Percentiles rank a stretch among this genome's conserved stretches.
Conservation (phyloP, 2,113 vertebrate genomes). For the Menura novaehollandiae region DNA sequence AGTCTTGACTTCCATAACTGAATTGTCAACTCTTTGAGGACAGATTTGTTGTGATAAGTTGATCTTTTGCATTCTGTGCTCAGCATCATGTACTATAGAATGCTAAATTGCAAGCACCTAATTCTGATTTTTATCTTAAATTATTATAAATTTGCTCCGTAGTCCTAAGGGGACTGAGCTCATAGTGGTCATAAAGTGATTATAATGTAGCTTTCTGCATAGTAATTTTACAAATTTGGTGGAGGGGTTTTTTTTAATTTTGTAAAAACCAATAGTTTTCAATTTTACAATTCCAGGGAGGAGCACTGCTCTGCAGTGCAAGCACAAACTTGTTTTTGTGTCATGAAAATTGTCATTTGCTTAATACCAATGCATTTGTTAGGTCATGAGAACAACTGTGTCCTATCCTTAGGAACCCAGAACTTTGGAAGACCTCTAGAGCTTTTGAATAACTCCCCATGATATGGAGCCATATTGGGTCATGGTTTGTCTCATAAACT, state of each 20-base stretch:
- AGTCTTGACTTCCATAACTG: not conserved
- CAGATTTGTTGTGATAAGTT: not conserved
- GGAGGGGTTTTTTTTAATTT: not conserved
- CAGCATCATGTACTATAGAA: not conserved
- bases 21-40: not conserved
- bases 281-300: not conserved
- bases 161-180: not conserved
- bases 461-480: not conserved
- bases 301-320: not conserved
- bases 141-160: not conserved
- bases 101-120: not conserved
- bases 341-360: not conserved
- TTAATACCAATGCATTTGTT: not conserved
- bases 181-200: not conserved
- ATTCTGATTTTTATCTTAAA: not conserved
- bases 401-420: not conserved
- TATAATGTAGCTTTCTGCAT: not conserved
- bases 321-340: not conserved
- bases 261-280: not conserved
- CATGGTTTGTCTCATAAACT: not conserved
- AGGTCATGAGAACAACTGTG: not conserved
- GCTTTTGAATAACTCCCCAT: not conserved
- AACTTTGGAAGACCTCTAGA: not conserved
- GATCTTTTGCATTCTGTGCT: not conserved
- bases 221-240: not conserved